A percentile compares a stretch with the other conserved stretches of the same genome.
phyloP scores from a whole-genome alignment of 1,140 invertebrate genomes.

The Drosophila nebulosa region DNA sequence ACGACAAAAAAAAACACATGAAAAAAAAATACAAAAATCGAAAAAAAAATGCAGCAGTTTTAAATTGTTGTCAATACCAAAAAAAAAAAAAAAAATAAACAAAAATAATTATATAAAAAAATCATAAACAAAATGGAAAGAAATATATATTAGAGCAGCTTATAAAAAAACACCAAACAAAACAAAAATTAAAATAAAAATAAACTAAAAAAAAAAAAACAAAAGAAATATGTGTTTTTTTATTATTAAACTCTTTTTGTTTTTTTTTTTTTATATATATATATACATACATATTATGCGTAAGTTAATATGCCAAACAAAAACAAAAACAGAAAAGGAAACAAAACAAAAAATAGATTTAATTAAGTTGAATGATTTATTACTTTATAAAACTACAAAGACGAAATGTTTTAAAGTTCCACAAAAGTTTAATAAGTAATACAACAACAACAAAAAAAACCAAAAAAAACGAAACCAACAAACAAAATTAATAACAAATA shows the following conservation, averaged over 20 bases:
- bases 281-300: constrained; percentile 34
- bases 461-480: not conserved
- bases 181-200: not conserved
- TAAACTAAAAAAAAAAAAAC: not conserved
- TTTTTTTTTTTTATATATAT: constrained; percentile 31
- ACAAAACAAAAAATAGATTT: constrained; percentile 30
- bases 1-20: not conserved
- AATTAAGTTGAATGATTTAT: constrained; percentile 36
- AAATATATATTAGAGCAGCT: constrained; percentile 34
- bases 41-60: constrained; percentile 33
- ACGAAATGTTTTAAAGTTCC: constrained; percentile 3
- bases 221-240: not conserved
- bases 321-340: constrained; percentile 20
- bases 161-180: constrained; percentile 46
- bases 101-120: no score
- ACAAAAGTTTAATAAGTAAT: constrained; percentile 22
- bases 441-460: not conserved
- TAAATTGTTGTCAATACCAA: constrained; percentile 36
- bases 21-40: not conserved
- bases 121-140: no score
- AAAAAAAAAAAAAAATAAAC: not conserved
- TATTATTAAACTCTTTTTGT: constrained; percentile 37
- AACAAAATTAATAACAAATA: not conserved
- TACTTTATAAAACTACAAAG: constrained; percentile 1
- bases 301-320: constrained; percentile 38